Percentiles rank a stretch among this genome's conserved stretches.
Evolutionary conservation across 2,797 vertebrate species (phyloP).

Genomic region (Onychomys arenicola): DNA sequence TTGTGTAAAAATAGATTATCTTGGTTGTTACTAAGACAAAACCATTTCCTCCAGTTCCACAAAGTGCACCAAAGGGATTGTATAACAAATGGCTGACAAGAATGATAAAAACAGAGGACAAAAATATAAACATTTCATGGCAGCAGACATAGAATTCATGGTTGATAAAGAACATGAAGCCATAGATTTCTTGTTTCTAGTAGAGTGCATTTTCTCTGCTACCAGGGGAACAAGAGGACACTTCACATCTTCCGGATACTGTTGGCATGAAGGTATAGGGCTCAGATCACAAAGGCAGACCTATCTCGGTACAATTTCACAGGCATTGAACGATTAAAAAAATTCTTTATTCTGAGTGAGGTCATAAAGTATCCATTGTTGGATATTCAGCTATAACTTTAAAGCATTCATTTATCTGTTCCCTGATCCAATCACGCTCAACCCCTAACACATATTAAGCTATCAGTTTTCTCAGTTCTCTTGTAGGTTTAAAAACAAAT

Average conservation of each 20-base stretch:
- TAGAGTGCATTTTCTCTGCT: background rate
- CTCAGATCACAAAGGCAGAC: background rate
- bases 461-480: background rate
- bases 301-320: background rate
- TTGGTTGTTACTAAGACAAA: background rate
- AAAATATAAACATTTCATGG: background rate
- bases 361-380: background rate
- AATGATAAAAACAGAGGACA: background rate
- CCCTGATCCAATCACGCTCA: background rate
- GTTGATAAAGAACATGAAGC: background rate
- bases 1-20: background rate
- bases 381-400: background rate
- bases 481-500: background rate
- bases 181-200: accelerated
- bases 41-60: background rate
- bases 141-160: too few relatives aligned
- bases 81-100: background rate
- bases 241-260: background rate
- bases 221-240: too few relatives aligned
- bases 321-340: background rate
- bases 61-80: background rate
- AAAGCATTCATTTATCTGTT: background rate
- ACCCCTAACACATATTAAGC: background rate
- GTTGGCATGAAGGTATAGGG: background rate
- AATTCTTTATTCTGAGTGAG: background rate